These are phyloP conservation scores for Apistogramma diplotaenia DNA, from an alignment of 2,113 vertebrate genomes.

Conservation along the genomic window DNA sequence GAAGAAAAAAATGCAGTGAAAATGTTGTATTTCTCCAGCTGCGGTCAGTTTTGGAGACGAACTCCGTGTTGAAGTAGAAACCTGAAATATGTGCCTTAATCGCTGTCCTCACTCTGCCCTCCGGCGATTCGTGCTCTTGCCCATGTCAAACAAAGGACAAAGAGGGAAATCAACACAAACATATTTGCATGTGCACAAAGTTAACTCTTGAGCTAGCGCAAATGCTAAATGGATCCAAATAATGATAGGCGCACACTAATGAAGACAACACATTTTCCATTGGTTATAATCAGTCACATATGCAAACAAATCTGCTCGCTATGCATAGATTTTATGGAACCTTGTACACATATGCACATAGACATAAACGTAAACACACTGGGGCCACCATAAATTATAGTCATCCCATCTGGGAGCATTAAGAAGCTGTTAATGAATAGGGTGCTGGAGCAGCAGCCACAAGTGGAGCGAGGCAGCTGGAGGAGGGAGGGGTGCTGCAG, in stretches of 20 bases:
- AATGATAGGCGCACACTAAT: constrained; percentile 37
- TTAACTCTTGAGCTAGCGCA: constrained; percentile 36
- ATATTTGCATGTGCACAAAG: constrained; percentile 66
- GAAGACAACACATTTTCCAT: constrained; percentile 46
- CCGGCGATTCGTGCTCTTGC: constrained; percentile 49
- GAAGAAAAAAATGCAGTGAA: constrained; percentile 31
- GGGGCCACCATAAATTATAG: constrained; percentile 69
- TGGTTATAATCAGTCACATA: constrained; percentile 52
- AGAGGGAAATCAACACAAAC: constrained; percentile 51
- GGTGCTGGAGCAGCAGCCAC: constrained; percentile 61
- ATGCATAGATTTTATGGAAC: constrained; percentile 50
- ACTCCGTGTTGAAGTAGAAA: constrained; percentile 54
- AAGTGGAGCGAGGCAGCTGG: constrained; percentile 65
- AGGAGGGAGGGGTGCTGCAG: constrained; percentile 26
- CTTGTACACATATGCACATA: constrained; percentile 10
- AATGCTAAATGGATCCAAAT: constrained; percentile 54
- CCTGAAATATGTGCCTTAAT: constrained; percentile 62
- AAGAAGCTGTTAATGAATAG: constrained; percentile 79
- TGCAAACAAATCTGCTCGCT: constrained; percentile 52
- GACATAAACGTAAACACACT: constrained; percentile 49
- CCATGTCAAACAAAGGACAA: constrained; percentile 59
- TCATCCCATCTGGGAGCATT: constrained; percentile 76
- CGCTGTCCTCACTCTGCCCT: constrained; percentile 66
- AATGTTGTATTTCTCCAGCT: constrained; percentile 39
- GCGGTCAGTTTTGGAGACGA: constrained; percentile 63